phyloP scores from a whole-genome alignment of 37 sponge, comb jelly and placozoan species.

The Ianthella basta region DNA sequence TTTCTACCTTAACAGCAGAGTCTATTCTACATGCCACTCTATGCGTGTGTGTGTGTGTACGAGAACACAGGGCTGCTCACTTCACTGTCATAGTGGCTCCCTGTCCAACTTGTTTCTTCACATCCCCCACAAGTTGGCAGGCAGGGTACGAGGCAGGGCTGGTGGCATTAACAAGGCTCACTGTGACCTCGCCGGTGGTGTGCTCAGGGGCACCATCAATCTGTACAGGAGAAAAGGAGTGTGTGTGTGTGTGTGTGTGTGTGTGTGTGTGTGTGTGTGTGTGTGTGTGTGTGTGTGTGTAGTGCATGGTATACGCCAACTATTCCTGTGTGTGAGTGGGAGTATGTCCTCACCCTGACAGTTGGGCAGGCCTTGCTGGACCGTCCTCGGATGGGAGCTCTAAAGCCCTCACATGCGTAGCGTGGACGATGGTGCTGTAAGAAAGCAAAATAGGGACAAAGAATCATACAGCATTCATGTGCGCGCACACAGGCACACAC shows the following conservation, averaged over 20 bases:
- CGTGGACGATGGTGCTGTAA: slow-evolving; percentile 79
- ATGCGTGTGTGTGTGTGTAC: no score
- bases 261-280: background rate
- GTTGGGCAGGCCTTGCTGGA: slow-evolving; percentile 57
- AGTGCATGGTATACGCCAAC: background rate
- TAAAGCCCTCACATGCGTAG: slow-evolving; percentile 75
- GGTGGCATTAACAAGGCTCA: slow-evolving; percentile 65
- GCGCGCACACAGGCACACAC: no score
- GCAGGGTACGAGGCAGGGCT: slow-evolving; percentile 35
- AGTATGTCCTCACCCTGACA: slow-evolving; percentile 53
- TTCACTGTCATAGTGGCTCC: slow-evolving; percentile 41
- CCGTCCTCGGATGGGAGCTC: slow-evolving; percentile 80
- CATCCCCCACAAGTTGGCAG: slow-evolving; percentile 48
- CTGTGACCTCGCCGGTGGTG: slow-evolving; percentile 40
- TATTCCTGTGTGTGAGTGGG: no score
- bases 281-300: background rate
- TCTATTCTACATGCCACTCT: no score
- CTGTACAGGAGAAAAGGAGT: background rate
- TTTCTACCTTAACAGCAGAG: no score
- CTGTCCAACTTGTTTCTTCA: slow-evolving; percentile 44
- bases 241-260: background rate
- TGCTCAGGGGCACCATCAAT: slow-evolving; percentile 37
- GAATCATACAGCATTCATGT: no score
- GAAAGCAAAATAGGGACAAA: no score
- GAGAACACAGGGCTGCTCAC: slow-evolving; percentile 32